Evolutionary conservation across 2,113 vertebrate genomes (phyloP).

Genomic region (Alces alces): DNA sequence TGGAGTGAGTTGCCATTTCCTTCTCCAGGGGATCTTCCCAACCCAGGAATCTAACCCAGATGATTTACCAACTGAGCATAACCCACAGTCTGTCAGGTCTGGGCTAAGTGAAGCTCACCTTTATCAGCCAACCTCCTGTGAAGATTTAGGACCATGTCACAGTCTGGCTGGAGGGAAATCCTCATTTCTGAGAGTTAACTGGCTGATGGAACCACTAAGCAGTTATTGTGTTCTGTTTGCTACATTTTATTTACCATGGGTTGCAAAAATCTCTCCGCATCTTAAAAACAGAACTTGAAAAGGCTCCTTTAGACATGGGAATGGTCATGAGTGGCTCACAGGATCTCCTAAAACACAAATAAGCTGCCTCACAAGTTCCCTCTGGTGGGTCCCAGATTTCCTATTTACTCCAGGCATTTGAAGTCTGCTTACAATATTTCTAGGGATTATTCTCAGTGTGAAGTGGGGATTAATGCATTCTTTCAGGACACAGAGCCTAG

Average conservation of each 20-base stretch:
- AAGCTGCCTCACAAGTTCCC: background rate
- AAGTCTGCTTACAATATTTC: background rate
- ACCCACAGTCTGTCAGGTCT: background rate
- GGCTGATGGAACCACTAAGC: background rate
- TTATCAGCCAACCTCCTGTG: background rate
- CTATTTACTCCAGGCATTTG: background rate
- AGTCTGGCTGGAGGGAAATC: background rate
- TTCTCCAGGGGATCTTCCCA: too few relatives aligned
- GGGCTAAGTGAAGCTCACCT: background rate
- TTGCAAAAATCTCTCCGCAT: background rate
- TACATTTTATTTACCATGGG: background rate
- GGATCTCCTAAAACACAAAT: background rate
- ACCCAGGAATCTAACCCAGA: too few relatives aligned
- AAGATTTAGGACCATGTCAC: background rate
- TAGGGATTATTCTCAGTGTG: background rate
- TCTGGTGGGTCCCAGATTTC: background rate
- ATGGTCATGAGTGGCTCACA: background rate
- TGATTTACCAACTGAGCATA: background rate
- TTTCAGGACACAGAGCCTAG: background rate
- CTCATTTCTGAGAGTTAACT: background rate
- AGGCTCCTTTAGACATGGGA: background rate
- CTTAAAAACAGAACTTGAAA: background rate
- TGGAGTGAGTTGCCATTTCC: too few relatives aligned
- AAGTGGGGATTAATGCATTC: background rate
- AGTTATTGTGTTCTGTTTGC: background rate